Evolutionary conservation across 2,888 invertebrate genomes (phyloP).

Genomic region (Melikaiella ostensackeni): DNA sequence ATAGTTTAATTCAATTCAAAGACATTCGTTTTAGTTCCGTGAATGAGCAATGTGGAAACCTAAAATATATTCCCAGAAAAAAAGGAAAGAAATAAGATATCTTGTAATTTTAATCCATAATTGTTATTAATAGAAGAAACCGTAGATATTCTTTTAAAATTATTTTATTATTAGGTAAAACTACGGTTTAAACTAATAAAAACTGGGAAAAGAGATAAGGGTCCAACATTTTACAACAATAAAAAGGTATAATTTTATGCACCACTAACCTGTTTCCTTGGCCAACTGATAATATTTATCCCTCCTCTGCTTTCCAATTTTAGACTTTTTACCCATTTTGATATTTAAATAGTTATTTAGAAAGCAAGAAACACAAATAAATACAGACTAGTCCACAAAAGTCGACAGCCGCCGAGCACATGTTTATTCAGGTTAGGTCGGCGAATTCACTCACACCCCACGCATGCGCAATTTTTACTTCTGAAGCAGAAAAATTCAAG

Average conservation of each 20-base stretch:
- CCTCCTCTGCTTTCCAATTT: constrained; percentile 98
- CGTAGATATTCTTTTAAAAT: neutral
- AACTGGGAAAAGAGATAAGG: neutral
- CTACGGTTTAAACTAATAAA: neutral
- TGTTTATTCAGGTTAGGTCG: constrained; percentile 4
- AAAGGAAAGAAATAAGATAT: neutral
- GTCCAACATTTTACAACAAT: neutral
- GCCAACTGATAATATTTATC: constrained; percentile 99
- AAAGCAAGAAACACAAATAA: neutral
- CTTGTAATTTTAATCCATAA: neutral
- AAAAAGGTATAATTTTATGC: neutral
- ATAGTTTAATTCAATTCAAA: neutral
- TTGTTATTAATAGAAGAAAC: neutral
- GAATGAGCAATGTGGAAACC: neutral
- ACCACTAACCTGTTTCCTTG: constrained; percentile 93
- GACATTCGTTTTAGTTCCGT: neutral
- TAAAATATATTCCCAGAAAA: neutral
- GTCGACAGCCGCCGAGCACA: constrained; percentile 13
- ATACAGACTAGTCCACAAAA: neutral
- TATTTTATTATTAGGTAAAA: neutral
- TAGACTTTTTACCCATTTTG: constrained; percentile 95
- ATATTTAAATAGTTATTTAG: neutral
- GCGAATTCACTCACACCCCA: neutral
- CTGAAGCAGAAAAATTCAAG: neutral
- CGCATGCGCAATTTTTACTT: neutral